These are phyloP conservation scores for Halesus radiatus DNA, from an alignment of 1,140 invertebrate species.

Conservation along the genomic window DNA sequence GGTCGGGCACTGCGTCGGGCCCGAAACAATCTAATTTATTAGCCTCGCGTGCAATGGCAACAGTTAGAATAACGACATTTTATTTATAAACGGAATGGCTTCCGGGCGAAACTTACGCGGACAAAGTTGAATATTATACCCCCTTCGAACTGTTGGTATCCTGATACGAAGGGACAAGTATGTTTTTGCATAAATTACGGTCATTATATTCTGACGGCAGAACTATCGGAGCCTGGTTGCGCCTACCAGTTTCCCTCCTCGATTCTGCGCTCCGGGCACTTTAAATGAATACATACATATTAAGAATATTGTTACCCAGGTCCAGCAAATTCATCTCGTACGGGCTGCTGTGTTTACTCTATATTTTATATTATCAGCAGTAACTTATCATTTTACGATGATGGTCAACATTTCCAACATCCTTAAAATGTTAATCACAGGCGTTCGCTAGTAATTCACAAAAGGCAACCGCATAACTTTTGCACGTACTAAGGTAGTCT, in stretches of 20 bases:
- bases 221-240: constrained; percentile 36
- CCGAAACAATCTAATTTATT: constrained; percentile 49
- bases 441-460: no score
- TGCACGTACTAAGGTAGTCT: no score
- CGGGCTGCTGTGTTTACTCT: no score
- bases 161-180: constrained; percentile 45
- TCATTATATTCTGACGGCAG: constrained; percentile 35
- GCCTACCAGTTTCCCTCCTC: constrained; percentile 21
- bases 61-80: constrained; percentile 47
- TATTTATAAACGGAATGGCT: constrained; percentile 55
- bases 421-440: no score
- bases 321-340: neutral
- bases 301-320: neutral
- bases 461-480: no score
- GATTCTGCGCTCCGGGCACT: constrained; percentile 29
- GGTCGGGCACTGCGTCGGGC: constrained; percentile 37
- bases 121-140: constrained; percentile 24
- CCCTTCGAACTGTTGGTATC: constrained; percentile 30
- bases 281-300: constrained; percentile 16
- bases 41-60: constrained; percentile 50
- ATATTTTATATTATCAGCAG: no score
- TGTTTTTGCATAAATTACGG: constrained; percentile 48
- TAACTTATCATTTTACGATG: no score
- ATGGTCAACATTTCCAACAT: no score
- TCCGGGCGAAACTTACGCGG: constrained; percentile 48